Evolutionary conservation across 1,140 invertebrate genomes (phyloP).

Genomic region (Lethocerus indicus): DNA sequence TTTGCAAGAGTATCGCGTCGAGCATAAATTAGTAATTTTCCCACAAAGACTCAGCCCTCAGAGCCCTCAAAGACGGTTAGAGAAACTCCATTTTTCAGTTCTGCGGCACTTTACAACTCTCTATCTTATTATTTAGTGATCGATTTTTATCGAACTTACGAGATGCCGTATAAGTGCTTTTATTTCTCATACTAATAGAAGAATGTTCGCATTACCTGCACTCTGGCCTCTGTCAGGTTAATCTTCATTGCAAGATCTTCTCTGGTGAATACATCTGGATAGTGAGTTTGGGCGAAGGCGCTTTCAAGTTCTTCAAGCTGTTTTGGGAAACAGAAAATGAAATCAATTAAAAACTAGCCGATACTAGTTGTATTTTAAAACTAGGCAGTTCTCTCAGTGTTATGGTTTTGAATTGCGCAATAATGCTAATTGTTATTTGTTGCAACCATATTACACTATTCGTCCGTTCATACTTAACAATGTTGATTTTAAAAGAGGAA

Average conservation of each 20-base stretch:
- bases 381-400: not conserved
- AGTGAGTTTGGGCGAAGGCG: slow-evolving; percentile 93
- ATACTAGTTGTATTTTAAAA: no score
- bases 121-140: no score
- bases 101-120: no score
- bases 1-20: no score
- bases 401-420: not conserved
- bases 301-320: slow-evolving; percentile 92
- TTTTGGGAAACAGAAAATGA: slow-evolving; percentile 16
- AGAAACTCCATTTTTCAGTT: no score
- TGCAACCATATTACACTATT: not conserved
- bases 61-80: no score
- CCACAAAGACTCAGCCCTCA: no score
- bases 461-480: not conserved
- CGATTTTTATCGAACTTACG: no score
- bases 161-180: no score
- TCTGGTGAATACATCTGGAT: slow-evolving; percentile 93
- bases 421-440: not conserved
- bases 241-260: slow-evolving; percentile 98
- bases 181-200: no score
- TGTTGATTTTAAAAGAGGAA: not conserved
- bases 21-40: no score
- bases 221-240: slow-evolving; percentile 90
- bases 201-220: no score
- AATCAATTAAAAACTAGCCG: not conserved